Conservation (phyloP, 2,888 invertebrate genomes). For the Troilus luridus region DNA sequence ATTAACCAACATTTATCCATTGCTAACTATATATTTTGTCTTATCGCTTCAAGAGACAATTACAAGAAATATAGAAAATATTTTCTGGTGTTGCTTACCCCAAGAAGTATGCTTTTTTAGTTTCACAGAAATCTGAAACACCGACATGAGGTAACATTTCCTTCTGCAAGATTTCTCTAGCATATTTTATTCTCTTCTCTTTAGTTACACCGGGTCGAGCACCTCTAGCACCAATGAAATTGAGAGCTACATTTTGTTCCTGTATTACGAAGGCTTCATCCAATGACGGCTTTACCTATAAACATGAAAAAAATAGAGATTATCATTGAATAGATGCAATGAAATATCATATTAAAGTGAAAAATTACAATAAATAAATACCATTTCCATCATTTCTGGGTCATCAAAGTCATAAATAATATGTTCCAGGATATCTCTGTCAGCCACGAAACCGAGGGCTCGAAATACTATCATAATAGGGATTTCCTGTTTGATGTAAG, state of each 20-base stretch:
- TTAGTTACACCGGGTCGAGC: conserved; percentile 98
- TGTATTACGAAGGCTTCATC: conserved; percentile 99
- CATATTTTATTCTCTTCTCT: conserved; percentile 99
- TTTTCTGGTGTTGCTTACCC: conserved; percentile 73
- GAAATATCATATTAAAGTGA: not conserved
- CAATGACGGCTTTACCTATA: conserved; percentile 90
- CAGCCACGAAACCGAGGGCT: conserved; percentile 99
- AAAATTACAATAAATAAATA: conserved; percentile 63
- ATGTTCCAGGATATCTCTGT: conserved; percentile 98
- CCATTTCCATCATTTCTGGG: conserved; percentile 99
- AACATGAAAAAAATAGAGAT: conserved; percentile 32
- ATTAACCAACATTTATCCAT: too few relatives aligned
- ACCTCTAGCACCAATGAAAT: conserved; percentile 98
- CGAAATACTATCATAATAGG: conserved; percentile 99
- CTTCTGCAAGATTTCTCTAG: conserved; percentile 98
- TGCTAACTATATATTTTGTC: not conserved
- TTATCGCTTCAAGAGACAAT: not conserved
- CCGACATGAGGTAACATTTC: conserved; percentile 99
- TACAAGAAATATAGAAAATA: not conserved
- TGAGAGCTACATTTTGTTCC: conserved; percentile 98
- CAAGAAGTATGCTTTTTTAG: conserved; percentile 98
- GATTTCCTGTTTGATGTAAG: conserved; percentile 99
- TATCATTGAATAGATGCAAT: not conserved
- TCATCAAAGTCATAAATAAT: conserved; percentile 99
- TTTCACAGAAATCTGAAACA: conserved; percentile 99